These are phyloP conservation scores for Hypomesus transpacificus DNA, from an alignment of 2,113 vertebrate species.

Conservation along the genomic window DNA sequence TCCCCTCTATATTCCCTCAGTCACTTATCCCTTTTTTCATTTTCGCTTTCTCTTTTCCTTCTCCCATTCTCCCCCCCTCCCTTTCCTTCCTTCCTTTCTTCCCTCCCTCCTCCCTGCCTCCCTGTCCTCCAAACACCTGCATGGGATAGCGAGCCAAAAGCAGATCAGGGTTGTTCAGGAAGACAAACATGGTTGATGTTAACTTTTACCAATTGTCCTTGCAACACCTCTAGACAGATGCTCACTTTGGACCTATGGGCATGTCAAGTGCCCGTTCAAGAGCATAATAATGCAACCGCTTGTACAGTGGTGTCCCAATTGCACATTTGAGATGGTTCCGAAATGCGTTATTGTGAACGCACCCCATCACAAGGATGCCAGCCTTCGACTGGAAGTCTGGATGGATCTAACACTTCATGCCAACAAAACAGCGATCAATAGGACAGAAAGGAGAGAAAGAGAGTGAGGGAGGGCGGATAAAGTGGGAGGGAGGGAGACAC, in stretches of 20 bases:
- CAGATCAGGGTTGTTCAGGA: background rate
- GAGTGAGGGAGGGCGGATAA: slow-evolving; percentile 5
- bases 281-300: background rate
- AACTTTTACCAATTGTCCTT: slow-evolving; percentile 14
- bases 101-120: slow-evolving; percentile 3
- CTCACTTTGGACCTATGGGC: background rate
- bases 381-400: slow-evolving; percentile 16
- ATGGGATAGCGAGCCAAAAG: slow-evolving; percentile 12
- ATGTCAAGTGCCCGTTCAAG: background rate
- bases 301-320: slow-evolving; percentile 12
- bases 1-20: background rate
- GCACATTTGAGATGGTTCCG: background rate
- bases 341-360: background rate
- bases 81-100: slow-evolving; percentile 11
- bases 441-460: slow-evolving; percentile 14
- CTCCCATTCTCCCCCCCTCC: background rate
- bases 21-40: background rate
- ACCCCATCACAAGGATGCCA: background rate
- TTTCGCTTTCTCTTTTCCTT: slow-evolving; percentile 2
- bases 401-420: slow-evolving; percentile 30
- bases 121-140: background rate
- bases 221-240: slow-evolving; percentile 13
- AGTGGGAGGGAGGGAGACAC: slow-evolving; percentile 13
- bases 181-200: background rate
- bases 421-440: slow-evolving; percentile 37